These are phyloP conservation scores for Phaonia tiefii DNA, from an alignment of 2,888 invertebrate species.

Conservation along the genomic window DNA sequence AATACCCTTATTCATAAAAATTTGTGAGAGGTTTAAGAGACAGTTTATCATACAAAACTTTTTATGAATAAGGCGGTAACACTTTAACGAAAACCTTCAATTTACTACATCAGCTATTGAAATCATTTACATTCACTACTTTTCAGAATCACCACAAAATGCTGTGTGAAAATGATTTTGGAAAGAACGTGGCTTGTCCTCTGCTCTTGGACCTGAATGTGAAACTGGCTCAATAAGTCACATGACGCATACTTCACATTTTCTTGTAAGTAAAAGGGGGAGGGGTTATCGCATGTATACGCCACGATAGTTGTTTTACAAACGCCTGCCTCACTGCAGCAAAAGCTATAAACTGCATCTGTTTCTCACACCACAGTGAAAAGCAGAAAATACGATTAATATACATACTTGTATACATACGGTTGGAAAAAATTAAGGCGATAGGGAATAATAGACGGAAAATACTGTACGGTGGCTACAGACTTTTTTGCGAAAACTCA, in stretches of 20 bases:
- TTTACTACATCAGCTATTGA: neutral
- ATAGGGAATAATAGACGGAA: too few relatives aligned
- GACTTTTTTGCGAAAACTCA: too few relatives aligned
- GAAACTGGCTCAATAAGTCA: conserved; percentile 9
- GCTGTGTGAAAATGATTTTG: neutral
- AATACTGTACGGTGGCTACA: too few relatives aligned
- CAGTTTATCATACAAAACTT: too few relatives aligned
- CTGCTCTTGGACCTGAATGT: neutral
- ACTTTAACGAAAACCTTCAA: neutral
- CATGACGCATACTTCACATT: conserved; percentile 43
- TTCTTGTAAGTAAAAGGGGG: conserved; percentile 25
- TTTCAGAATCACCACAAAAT: neutral
- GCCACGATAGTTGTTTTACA: conserved; percentile 34
- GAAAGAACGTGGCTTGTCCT: conserved; percentile 1
- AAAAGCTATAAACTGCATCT: conserved; percentile 47
- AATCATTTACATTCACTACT: neutral
- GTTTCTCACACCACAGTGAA: conserved; percentile 31
- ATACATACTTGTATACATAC: conserved; percentile 39
- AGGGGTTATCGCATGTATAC: conserved; percentile 45
- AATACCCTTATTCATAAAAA: too few relatives aligned
- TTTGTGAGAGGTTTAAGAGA: too few relatives aligned
- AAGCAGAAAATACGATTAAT: conserved; percentile 52
- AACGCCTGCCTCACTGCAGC: conserved; percentile 35
- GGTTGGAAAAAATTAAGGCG: neutral
- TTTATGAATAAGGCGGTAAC: too few relatives aligned